These are phyloP conservation scores for Balaenoptera acutorostrata DNA, from an alignment of 2,113 vertebrate species.

Conservation along the genomic window DNA sequence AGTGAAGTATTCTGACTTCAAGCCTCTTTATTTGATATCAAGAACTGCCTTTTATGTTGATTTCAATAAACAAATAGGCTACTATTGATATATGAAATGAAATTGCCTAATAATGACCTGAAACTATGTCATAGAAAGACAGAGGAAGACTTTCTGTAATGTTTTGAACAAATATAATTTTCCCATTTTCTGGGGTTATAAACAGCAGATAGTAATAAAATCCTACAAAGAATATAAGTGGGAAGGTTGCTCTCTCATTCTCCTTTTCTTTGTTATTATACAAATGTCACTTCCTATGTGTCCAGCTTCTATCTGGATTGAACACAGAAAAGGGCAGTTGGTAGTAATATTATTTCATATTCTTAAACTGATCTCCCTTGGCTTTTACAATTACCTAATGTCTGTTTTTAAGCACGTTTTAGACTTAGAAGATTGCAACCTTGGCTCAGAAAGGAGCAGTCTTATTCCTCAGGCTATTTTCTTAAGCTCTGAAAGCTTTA, in stretches of 20 bases:
- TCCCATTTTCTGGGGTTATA: background rate
- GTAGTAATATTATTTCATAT: slow-evolving; percentile 43
- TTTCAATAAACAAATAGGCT: background rate
- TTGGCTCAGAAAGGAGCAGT: slow-evolving; percentile 38
- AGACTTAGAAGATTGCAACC: slow-evolving; percentile 45
- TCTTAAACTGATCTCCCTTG: slow-evolving; percentile 37
- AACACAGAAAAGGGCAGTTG: slow-evolving; percentile 10
- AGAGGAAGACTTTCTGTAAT: background rate
- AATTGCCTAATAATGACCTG: background rate
- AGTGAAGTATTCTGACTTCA: background rate
- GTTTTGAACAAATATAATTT: background rate
- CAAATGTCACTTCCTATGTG: background rate
- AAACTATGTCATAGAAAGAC: background rate
- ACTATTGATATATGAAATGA: background rate
- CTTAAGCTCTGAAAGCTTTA: slow-evolving; percentile 56
- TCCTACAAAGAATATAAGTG: background rate
- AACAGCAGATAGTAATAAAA: background rate
- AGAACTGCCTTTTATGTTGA: background rate
- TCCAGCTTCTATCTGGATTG: slow-evolving; percentile 27
- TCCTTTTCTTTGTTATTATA: background rate
- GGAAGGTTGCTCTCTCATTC: background rate
- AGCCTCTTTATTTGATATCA: background rate
- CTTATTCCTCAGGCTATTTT: slow-evolving; percentile 44
- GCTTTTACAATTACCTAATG: slow-evolving; percentile 61
- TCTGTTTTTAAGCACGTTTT: slow-evolving; percentile 19